These are phyloP conservation scores for Aporophyla lueneburgensis DNA, from an alignment of 2,888 invertebrate species.

Conservation along the genomic window DNA sequence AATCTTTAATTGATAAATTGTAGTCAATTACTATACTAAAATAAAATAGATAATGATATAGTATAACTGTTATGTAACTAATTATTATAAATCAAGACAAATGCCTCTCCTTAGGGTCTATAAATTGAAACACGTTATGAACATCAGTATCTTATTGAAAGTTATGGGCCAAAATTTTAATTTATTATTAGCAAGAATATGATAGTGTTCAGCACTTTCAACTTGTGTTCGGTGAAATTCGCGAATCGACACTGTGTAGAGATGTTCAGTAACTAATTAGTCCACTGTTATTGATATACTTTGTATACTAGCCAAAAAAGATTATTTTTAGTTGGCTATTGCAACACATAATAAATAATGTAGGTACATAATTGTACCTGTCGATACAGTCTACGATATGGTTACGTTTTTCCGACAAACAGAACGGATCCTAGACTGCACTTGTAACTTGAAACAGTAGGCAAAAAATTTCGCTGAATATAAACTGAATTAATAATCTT, in stretches of 20 bases:
- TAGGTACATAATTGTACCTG: no score
- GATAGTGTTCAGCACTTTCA: background rate
- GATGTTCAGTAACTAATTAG: background rate
- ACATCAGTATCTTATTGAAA: background rate
- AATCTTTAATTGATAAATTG: no score
- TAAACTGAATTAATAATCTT: slow-evolving; percentile 3
- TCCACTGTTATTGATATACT: background rate
- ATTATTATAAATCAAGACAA: background rate
- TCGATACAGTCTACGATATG: background rate
- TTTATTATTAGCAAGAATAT: background rate
- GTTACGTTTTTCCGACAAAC: background rate
- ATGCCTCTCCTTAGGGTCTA: background rate
- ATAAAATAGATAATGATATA: no score
- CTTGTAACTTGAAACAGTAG: background rate
- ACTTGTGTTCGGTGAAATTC: background rate
- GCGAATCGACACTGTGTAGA: rapidly evolving
- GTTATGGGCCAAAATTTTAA: no score
- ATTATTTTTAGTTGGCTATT: no score
- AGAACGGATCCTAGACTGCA: background rate
- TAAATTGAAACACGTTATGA: background rate
- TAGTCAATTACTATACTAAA: no score
- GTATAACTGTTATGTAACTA: background rate
- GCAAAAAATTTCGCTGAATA: background rate
- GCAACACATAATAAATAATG: no score
- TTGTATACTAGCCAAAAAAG: background rate